phyloP scores from a whole-genome alignment of 2,888 invertebrate species.

The Stegana nigrithorax region DNA sequence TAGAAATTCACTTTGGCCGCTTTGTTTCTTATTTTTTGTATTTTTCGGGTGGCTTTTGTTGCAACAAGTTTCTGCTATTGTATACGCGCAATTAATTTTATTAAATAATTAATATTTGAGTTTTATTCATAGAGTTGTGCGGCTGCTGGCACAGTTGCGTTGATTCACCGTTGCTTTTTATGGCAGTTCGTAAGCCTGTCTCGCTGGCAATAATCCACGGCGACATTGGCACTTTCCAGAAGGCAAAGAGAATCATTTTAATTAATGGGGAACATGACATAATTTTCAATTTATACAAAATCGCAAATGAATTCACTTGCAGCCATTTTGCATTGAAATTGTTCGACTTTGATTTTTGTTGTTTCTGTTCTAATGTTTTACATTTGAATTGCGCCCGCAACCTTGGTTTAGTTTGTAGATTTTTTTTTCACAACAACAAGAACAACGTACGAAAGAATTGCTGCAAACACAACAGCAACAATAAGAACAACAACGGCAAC shows the following conservation, averaged over 20 bases:
- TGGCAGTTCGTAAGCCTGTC: too few relatives aligned
- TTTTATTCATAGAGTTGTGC: too few relatives aligned
- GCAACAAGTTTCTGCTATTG: not conserved
- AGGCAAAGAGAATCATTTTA: too few relatives aligned
- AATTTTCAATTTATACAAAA: not conserved
- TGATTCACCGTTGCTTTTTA: too few relatives aligned
- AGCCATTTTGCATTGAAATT: not conserved
- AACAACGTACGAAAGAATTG: too few relatives aligned
- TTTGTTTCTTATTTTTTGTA: not conserved
- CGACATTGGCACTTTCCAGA: too few relatives aligned
- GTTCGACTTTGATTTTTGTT: not conserved
- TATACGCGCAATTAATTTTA: constrained; percentile 11
- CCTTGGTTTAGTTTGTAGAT: constrained; percentile 39
- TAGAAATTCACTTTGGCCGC: not conserved
- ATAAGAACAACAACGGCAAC: constrained; percentile 8
- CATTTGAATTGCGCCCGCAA: constrained; percentile 33
- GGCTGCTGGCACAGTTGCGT: not conserved
- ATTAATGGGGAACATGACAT: not conserved
- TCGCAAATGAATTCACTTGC: not conserved
- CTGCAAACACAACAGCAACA: constrained; percentile 13
- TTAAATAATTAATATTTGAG: constrained; percentile 13
- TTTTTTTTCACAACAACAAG: constrained; percentile 27
- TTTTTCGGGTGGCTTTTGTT: not conserved
- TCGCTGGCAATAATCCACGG: too few relatives aligned
- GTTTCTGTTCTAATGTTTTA: not conserved